phyloP scores from a whole-genome alignment of 1,140 invertebrate genomes.

The Neodiprion virginianus region DNA sequence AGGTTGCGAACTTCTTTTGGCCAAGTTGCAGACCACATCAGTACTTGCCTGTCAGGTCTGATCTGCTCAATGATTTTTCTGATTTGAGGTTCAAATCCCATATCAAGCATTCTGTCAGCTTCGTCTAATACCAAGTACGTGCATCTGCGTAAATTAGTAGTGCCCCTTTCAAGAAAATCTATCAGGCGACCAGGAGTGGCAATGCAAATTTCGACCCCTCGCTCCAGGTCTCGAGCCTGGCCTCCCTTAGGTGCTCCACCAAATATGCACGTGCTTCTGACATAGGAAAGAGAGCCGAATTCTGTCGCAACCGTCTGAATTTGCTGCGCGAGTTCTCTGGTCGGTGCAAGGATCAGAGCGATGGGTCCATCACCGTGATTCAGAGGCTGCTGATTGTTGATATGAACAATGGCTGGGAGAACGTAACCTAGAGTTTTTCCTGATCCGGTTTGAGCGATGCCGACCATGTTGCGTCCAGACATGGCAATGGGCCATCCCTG shows the following conservation, averaged over 20 bases:
- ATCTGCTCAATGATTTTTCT: constrained; percentile 97
- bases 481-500: constrained; percentile 93
- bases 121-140: constrained; percentile 97
- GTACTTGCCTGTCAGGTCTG: constrained; percentile 90
- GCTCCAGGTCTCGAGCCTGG: constrained; percentile 84
- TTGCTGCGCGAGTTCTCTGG: constrained; percentile 94
- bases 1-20: constrained; percentile 94
- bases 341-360: constrained; percentile 91
- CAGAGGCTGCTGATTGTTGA: constrained; percentile 85
- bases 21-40: constrained; percentile 99
- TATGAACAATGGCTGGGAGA: constrained; percentile 88
- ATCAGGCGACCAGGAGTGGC: constrained; percentile 96
- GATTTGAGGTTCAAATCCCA: constrained; percentile 99
- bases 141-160: constrained; percentile 86
- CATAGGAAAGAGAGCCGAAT: constrained; percentile 85
- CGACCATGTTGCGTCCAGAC: constrained; percentile 89
- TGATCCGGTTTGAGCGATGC: constrained; percentile 93
- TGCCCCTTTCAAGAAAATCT: constrained; percentile 92
- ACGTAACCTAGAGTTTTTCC: constrained; percentile 88
- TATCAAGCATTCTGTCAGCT: constrained; percentile 98
- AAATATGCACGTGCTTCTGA: constrained; percentile 92
- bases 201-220: constrained; percentile 89
- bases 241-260: constrained; percentile 94
- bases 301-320: constrained; percentile 92
- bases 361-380: constrained; percentile 88